phyloP scores from a whole-genome alignment of 2,797 vertebrate species.

The Emys orbicularis region DNA sequence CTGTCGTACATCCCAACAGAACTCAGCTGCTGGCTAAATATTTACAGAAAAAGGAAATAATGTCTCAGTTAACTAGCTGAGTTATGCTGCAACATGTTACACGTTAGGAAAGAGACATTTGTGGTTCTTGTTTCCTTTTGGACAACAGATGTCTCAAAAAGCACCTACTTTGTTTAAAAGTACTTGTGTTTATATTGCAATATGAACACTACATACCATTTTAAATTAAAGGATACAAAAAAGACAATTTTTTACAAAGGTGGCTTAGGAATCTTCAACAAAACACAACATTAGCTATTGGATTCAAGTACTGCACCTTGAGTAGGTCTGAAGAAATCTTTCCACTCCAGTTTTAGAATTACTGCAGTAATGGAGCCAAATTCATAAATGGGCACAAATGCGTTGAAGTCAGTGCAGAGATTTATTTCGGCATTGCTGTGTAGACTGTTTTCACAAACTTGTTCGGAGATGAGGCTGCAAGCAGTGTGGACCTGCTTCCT shows the following conservation, averaged over 20 bases:
- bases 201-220: not conserved
- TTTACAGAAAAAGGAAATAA: not conserved
- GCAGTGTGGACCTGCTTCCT: not conserved
- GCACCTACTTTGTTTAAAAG: not conserved
- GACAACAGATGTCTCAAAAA: not conserved
- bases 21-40: not conserved
- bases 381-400: rapidly evolving
- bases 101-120: not conserved
- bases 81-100: not conserved
- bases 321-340: not conserved
- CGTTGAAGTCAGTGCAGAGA: not conserved
- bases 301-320: not conserved
- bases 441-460: not conserved
- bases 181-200: not conserved
- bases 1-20: not conserved
- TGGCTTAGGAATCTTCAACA: not conserved
- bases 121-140: not conserved
- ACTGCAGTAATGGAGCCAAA: not conserved
- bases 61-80: not conserved
- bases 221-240: not conserved
- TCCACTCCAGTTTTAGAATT: not conserved
- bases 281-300: not conserved
- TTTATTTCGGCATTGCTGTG: rapidly evolving
- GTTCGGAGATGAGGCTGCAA: not conserved
- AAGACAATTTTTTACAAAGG: not conserved